These are phyloP conservation scores for Serranus cabrilla DNA, from an alignment of 2,797 vertebrate genomes.

Conservation along the genomic window DNA sequence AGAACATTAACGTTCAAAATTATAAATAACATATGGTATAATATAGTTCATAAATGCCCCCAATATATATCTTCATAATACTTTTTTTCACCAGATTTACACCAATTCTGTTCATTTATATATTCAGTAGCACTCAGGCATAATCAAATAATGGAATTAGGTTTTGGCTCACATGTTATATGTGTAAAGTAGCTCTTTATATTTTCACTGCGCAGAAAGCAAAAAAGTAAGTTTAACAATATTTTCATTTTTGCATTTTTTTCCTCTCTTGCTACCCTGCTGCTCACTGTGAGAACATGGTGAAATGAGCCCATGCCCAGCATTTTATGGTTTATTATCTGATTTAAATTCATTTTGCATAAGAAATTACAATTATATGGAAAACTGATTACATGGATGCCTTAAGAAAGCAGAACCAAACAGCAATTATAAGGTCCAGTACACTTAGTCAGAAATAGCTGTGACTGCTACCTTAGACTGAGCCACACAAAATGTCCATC, in stretches of 20 bases:
- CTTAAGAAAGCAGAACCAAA: conserved; percentile 1
- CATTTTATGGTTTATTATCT: background rate
- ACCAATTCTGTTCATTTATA: too few relatives aligned
- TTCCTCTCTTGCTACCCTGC: background rate
- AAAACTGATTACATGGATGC: background rate
- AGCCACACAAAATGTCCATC: too few relatives aligned
- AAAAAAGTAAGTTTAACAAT: background rate
- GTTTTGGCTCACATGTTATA: background rate
- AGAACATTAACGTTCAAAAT: too few relatives aligned
- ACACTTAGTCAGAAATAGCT: too few relatives aligned
- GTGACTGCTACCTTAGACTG: too few relatives aligned
- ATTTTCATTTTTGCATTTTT: background rate
- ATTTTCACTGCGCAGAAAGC: background rate
- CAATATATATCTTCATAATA: too few relatives aligned
- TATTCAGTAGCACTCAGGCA: too few relatives aligned
- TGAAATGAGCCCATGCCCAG: background rate
- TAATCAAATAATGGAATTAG: too few relatives aligned
- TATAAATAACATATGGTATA: too few relatives aligned
- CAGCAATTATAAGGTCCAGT: background rate
- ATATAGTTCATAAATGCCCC: too few relatives aligned
- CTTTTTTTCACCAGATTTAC: too few relatives aligned
- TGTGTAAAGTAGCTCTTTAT: background rate
- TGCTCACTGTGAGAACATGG: background rate
- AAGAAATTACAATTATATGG: background rate
- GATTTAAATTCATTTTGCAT: too few relatives aligned